A percentile compares a stretch with the other conserved stretches of the same genome.
phyloP scores from a whole-genome alignment of 2,113 vertebrate species.

The Eretmochelys imbricata region DNA sequence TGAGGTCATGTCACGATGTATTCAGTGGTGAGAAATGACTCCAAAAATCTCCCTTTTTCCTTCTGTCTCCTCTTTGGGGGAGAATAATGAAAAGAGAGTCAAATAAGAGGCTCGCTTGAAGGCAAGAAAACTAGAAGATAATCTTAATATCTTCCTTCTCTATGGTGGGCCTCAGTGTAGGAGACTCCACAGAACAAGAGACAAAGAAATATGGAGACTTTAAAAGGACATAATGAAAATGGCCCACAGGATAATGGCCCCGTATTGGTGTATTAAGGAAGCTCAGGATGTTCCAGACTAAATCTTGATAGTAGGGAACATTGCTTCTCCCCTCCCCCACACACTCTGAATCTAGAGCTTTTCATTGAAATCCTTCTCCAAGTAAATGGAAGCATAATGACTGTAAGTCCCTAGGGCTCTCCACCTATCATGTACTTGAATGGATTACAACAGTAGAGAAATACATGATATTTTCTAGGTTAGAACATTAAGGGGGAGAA shows the following conservation, averaged over 20 bases:
- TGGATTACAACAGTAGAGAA: constrained; percentile 39
- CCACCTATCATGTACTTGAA: background rate
- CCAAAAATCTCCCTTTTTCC: background rate
- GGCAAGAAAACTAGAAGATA: background rate
- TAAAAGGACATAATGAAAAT: background rate
- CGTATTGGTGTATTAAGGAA: constrained; percentile 31
- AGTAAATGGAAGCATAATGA: constrained; percentile 34
- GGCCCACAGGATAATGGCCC: background rate
- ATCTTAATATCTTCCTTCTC: background rate
- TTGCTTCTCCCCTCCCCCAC: background rate
- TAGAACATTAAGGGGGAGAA: constrained; percentile 52
- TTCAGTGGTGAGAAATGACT: background rate
- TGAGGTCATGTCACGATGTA: background rate
- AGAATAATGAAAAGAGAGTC: background rate
- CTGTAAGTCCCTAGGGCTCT: constrained; percentile 44
- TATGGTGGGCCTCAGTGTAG: background rate
- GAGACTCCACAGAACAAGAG: background rate
- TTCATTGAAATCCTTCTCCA: constrained; percentile 28
- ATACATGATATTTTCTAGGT: constrained; percentile 29
- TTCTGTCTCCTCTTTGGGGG: background rate
- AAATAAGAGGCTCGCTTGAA: background rate
- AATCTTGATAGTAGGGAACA: constrained; percentile 40
- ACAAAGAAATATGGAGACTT: background rate
- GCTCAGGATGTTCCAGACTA: constrained; percentile 50
- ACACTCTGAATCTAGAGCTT: constrained; percentile 50